Base-by-base conservation (phyloP, 2,888 invertebrate genomes). In the Hydrotaea cyrtoneurina region DNA sequence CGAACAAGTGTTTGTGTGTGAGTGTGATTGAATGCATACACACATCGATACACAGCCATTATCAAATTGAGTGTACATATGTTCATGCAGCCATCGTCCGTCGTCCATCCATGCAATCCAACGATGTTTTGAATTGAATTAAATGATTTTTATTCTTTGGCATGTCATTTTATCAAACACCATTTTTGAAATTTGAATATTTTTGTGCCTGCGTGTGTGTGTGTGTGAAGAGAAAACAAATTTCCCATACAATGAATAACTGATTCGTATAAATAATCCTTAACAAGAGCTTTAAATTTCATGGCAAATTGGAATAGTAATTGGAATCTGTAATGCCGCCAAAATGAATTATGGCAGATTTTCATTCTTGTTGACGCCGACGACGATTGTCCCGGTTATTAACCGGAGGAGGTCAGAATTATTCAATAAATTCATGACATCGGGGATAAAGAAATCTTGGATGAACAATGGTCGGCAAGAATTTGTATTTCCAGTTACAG, bases 61-160 rank as follows among this genome's bases (percentile, higher is more conserved):
- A 55, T 55, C 21, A 55, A 55, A 55, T 55, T 55, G 55, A 55
- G 21, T 21, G 21, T 10, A 55, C 21, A 11, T 21, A n/a, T n/a
- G 53, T 17, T 31, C 31, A 53, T 3, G 1, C 39, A 39, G 39
- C 11, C 39, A 39, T 3, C 36, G 13, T 39, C 39, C 3, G 13
- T 10, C 39, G 10, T 3, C 11, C 39, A 39, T 26, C 23, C 69
- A 69, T 13, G 13, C 69, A 66, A 15, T 43, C 23, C 36, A 39
- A 69, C 69, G 77, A 39, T 39, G 19, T 69, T 66, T 69, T 69
- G 23, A 77, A 69, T 77, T 66, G 62, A 75, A 62, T 75, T 57
- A 75, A 75, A 64, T 43, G 75, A 46, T 59, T 75, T 62, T 46
- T 46, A 50, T 64, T 75, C 62, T 43, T 75, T 75, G 46, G 75